Conservation (phyloP, 2,113 vertebrate species). For the Lathamus discolor region DNA sequence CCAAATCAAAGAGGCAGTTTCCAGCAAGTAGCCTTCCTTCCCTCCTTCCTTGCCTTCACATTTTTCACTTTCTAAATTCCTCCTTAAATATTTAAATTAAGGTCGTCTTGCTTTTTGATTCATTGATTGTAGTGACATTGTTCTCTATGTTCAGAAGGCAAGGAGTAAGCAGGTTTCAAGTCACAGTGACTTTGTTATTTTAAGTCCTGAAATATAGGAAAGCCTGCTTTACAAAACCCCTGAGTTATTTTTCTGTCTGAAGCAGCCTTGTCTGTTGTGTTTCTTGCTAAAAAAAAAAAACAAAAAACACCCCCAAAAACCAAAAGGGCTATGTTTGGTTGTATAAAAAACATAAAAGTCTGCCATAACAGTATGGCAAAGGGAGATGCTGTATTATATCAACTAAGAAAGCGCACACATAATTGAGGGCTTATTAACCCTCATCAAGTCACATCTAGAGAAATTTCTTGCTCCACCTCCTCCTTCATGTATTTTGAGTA, state of each 20-base stretch:
- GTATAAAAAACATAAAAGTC: background rate
- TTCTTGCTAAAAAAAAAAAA: background rate
- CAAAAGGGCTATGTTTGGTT: background rate
- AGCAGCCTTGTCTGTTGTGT: background rate
- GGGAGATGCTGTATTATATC: constrained; percentile 9
- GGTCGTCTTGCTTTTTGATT: background rate
- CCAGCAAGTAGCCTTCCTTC: background rate
- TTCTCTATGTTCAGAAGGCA: background rate
- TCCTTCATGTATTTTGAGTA: background rate
- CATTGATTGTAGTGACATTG: background rate
- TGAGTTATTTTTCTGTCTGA: background rate
- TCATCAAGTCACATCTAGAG: background rate
- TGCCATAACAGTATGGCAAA: background rate
- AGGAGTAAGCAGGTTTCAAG: background rate
- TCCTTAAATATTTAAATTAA: background rate
- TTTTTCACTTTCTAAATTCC: background rate
- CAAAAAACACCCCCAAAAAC: background rate
- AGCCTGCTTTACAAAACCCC: background rate
- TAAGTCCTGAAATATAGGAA: background rate
- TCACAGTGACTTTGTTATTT: background rate
- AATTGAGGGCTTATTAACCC: background rate
- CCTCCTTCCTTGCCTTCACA: background rate
- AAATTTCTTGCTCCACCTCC: background rate
- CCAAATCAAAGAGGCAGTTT: background rate
- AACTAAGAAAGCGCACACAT: background rate